Conservation (phyloP, 2,797 vertebrate species). For the Fringilla coelebs region DNA sequence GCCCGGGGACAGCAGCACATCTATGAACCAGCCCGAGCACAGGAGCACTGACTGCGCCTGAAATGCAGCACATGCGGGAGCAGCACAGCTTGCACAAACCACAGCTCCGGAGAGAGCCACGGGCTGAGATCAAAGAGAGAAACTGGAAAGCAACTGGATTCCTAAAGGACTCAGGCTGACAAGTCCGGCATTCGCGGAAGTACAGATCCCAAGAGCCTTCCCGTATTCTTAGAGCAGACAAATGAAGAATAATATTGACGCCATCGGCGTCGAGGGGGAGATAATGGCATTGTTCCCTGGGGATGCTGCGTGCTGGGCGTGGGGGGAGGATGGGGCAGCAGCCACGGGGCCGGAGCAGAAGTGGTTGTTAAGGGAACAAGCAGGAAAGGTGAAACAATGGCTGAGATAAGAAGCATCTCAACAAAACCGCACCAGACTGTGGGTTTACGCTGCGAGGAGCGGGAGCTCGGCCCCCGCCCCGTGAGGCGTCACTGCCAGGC, state of each 20-base stretch:
- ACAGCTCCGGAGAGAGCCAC: not conserved
- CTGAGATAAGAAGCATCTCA: slow-evolving; percentile 2
- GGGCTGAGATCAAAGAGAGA: not conserved
- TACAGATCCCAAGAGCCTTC: not conserved
- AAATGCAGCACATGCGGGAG: not conserved
- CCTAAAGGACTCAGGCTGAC: not conserved
- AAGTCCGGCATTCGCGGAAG: not conserved
- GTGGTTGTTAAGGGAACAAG: not conserved
- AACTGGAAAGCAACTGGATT: not conserved
- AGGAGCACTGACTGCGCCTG: not conserved
- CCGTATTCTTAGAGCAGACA: not conserved
- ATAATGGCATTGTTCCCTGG: not conserved
- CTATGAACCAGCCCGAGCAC: not conserved
- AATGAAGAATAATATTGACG: not conserved
- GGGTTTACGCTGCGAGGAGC: not conserved
- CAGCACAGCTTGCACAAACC: not conserved
- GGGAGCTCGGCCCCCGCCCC: not conserved
- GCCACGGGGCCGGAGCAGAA: not conserved
- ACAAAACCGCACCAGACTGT: not conserved
- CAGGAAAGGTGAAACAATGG: slow-evolving; percentile 45
- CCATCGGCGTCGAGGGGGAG: not conserved
- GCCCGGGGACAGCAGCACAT: not conserved
- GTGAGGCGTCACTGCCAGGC: not conserved
- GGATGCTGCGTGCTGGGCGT: not conserved
- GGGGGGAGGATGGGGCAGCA: not conserved